These are phyloP conservation scores for Typhlichthys eigenmanni DNA, from an alignment of 2,797 vertebrate genomes.

Conservation along the genomic window DNA sequence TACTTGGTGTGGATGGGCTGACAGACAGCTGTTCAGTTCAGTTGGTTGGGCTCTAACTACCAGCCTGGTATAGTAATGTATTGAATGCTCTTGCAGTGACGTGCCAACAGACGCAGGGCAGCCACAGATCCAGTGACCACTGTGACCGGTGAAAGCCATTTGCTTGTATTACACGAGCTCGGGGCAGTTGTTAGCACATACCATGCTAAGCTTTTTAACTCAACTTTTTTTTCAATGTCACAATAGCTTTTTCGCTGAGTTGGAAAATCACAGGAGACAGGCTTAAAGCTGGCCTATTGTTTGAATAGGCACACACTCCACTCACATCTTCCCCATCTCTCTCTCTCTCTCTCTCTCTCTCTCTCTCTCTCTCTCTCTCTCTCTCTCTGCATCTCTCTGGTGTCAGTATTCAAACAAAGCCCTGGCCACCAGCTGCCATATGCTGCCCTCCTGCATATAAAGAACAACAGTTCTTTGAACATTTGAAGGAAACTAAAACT, in stretches of 20 bases:
- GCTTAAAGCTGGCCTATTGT: constrained; percentile 87
- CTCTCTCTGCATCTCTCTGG: constrained; percentile 57
- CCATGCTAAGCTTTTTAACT: constrained; percentile 90
- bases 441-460: constrained; percentile 61
- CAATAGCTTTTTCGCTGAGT: constrained; percentile 89
- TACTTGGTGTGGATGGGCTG: background rate
- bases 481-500: constrained; percentile 50
- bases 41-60: no score
- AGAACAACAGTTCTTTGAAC: constrained; percentile 64
- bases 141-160: constrained; percentile 80
- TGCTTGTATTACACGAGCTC: constrained; percentile 82
- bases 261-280: constrained; percentile 91
- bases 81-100: constrained; percentile 4
- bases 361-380: constrained; percentile 12
- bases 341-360: constrained; percentile 34
- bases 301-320: constrained; percentile 68
- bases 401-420: constrained; percentile 76
- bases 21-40: background rate
- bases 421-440: constrained; percentile 70
- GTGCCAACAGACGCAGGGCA: constrained; percentile 9
- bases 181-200: constrained; percentile 86
- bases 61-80: constrained; percentile 13
- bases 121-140: constrained; percentile 55
- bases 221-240: constrained; percentile 82
- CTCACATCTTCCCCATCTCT: constrained; percentile 47